Evolutionary conservation across 2,113 vertebrate genomes (phyloP).

Genomic region (Numida meleagris): DNA sequence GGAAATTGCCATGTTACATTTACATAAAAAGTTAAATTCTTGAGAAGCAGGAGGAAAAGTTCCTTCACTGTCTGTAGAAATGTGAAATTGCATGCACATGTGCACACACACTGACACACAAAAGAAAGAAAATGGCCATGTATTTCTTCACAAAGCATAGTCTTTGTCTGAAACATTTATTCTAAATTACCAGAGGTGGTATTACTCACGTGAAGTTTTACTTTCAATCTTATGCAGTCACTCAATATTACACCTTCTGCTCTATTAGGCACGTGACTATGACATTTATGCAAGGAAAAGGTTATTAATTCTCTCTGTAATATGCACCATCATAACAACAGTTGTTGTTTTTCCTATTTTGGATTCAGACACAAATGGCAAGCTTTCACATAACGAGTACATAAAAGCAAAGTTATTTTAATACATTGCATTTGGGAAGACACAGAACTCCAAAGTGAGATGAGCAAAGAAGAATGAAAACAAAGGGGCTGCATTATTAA

Average conservation of each 20-base stretch:
- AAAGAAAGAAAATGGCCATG: neutral
- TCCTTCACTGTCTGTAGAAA: neutral
- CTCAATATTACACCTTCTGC: neutral
- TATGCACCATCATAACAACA: neutral
- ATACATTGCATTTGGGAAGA: neutral
- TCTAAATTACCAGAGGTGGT: neutral
- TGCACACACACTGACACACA: too few species aligned
- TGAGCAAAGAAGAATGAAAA: neutral
- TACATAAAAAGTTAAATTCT: neutral
- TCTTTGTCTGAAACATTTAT: neutral
- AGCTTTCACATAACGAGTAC: neutral
- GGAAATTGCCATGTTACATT: neutral
- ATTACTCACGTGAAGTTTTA: neutral
- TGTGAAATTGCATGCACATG: neutral
- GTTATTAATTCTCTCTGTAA: neutral
- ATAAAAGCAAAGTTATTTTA: conserved; percentile 22
- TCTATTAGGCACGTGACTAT: neutral
- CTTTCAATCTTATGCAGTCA: neutral
- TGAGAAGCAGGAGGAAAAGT: neutral
- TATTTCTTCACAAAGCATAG: neutral
- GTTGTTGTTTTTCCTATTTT: conserved; percentile 21
- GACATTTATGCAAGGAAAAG: neutral
- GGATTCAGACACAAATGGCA: neutral
- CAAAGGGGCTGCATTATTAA: neutral
- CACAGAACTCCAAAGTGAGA: neutral